Conservation (phyloP, 2,797 vertebrate species). For the Scolopax bukidnonensis region DNA sequence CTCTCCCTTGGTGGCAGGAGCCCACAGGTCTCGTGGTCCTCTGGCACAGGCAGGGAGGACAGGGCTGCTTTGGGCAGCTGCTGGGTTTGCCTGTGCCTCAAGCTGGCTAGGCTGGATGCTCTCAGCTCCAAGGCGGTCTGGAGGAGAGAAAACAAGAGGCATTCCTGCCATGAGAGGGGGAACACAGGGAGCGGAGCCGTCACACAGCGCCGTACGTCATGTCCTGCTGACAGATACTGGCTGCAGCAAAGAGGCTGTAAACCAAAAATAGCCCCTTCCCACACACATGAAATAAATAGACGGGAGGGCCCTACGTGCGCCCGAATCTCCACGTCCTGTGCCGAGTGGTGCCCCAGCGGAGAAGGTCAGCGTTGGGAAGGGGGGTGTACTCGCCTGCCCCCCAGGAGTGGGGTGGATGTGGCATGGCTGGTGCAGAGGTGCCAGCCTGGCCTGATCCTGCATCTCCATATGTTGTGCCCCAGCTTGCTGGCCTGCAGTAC, state of each 20-base stretch:
- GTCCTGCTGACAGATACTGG: conserved; percentile 1
- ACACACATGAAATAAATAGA: not conserved
- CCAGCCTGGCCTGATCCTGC: not conserved
- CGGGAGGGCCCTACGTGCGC: not conserved
- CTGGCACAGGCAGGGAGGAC: not conserved
- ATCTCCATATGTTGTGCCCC: not conserved
- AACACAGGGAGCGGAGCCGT: not conserved
- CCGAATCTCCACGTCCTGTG: not conserved
- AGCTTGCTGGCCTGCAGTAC: not conserved
- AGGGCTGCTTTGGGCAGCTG: conserved; percentile 5
- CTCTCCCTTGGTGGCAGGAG: not conserved
- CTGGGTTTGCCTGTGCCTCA: not conserved
- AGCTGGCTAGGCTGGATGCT: not conserved
- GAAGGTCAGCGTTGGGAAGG: not conserved
- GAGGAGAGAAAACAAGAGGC: conserved; percentile 29
- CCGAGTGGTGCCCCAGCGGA: not conserved
- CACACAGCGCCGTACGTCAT: not conserved
- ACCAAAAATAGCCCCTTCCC: not conserved
- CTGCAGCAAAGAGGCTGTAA: not conserved
- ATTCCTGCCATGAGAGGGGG: not conserved
- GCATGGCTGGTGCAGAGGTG: not conserved
- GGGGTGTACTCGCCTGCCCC: not conserved
- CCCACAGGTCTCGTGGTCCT: not conserved
- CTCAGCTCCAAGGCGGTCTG: not conserved
- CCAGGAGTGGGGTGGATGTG: not conserved